Evolutionary conservation across 2,113 vertebrate species (phyloP), one percentile per base, ranked within the genome.

Genomic region (Anhinga rufa): DNA sequence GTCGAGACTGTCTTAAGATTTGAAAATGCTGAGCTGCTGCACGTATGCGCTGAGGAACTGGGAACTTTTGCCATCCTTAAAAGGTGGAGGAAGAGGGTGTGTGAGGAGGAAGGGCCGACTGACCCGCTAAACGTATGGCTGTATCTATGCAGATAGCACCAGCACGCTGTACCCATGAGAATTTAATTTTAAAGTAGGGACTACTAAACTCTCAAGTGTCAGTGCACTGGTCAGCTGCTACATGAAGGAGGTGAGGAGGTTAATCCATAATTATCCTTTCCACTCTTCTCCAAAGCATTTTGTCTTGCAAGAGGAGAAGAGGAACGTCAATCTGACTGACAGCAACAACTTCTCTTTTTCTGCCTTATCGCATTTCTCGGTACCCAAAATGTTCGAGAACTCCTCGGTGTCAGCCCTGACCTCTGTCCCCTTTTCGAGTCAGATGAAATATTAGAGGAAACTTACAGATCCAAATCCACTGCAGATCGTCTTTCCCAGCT

Each of bases 41-140:
- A 1, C 5, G 19, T 7, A 12, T 7, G 11, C 0, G 2, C 0
- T 2, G 12, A 57, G 36, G 72, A 71, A 71, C 36, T 0, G 0
- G 31, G 22, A 79, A 29, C 42, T 71, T 71, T 28, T 38, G 58
- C 13, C 29, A 9, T n/a, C 25, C 25, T 55, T 16, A 71, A 22
- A 32, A 49, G 49, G 55, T 21, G 24, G 34, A 83, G 54, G 48
- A 75, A 69, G 29, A 10, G 36, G 4, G 17, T 31, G 36, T 16
- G 18, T 24, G 19, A 38, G 46, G 46, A 52, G 46, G 40, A 76
- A 69, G 42, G 3, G 3, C 57, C 15, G 28, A 18, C 21, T 9
- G 48, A 55, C 40, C n/a, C 29, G 5, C 71, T 62, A 25, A 52
- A 46, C 2, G 3, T 9, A 13, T 5, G 14, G 40, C 42, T 38